Evolutionary conservation across 2,888 invertebrate species (phyloP), one percentile per base, ranked within the genome.

Genomic region (Tipula lateralis): DNA sequence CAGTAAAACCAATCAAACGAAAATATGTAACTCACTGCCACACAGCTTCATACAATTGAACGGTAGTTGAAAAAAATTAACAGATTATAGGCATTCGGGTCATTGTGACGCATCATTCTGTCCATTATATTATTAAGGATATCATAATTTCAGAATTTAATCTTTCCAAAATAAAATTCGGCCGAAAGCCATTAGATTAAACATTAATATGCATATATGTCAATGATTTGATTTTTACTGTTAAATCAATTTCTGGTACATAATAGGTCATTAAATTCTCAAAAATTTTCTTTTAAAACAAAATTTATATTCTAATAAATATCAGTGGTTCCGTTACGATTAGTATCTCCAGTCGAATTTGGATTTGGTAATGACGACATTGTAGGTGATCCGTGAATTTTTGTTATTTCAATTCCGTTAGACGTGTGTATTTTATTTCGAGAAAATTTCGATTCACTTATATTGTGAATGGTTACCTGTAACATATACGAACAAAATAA

Each of bases 381-480:
- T 36, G 83, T 39, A 24, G 83, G 34, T 84, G 84, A 34, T 44
- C 44, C 84, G 19, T 84, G 84, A 84, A 84, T 84, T 50, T 84
- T 84, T 66, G 90, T 89, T 85, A 90, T 90, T 87, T 90, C 90
- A 32, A 90, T 90, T 84, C 89, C 89, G 87, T 90, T 90, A 29
- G 89, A 87, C 32, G 88, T 87, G 24, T 89, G 88, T 34, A 89
- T 88, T 84, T 88, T 87, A 86, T 88, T 90, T 84, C 89, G 88
- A 84, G 87, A 87, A 85, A 89, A 90, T 87, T 90, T 90, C 39
- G 90, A 89, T 86, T 90, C 90, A 87, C 88, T 89, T 39, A 90
- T 88, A 87, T 90, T 90, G 85, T 90, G 90, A 86, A 90, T 90
- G 85, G 90, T 90, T 83, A 90, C 90, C 90, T 90, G 32, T 29